Evolutionary conservation across 2,113 vertebrate genomes (phyloP).

Genomic region (Rousettus leschenaultii): DNA sequence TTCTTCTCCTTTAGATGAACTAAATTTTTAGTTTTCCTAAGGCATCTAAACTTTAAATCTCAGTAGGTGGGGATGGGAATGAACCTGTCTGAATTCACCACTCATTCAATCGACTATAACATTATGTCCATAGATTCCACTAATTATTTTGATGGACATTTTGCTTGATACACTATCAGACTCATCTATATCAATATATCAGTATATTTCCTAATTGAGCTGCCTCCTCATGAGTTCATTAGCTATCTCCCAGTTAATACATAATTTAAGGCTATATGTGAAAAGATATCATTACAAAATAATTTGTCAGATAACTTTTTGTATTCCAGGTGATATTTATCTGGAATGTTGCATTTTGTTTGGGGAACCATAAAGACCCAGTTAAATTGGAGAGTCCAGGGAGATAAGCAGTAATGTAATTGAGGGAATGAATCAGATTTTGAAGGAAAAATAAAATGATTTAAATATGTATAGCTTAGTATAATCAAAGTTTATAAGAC

Average conservation of each 20-base stretch:
- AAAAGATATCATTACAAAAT: constrained; percentile 41
- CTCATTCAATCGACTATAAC: neutral
- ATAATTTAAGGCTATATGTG: constrained; percentile 46
- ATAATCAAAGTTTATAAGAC: constrained; percentile 41
- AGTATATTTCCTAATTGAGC: constrained; percentile 47
- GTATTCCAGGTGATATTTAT: constrained; percentile 34
- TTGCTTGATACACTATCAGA: constrained; percentile 1
- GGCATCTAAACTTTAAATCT: neutral
- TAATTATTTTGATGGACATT: constrained; percentile 46
- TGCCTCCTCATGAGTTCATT: constrained; percentile 50
- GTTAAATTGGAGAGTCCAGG: constrained; percentile 51
- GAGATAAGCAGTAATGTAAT: constrained; percentile 50
- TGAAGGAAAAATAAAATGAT: constrained; percentile 62
- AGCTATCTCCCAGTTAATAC: constrained; percentile 52
- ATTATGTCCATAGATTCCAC: neutral
- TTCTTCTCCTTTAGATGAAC: neutral
- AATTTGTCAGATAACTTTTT: constrained; percentile 49
- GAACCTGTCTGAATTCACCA: neutral
- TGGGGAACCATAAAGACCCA: constrained; percentile 32
- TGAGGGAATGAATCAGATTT: constrained; percentile 50
- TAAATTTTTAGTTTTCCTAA: constrained; percentile 10
- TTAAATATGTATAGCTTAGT: constrained; percentile 55
- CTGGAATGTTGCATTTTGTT: constrained; percentile 47
- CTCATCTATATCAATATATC: constrained; percentile 42
- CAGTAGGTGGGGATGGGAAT: neutral